Conservation (phyloP, 2,888 invertebrate genomes). For the Pachydiplax longipennis region DNA sequence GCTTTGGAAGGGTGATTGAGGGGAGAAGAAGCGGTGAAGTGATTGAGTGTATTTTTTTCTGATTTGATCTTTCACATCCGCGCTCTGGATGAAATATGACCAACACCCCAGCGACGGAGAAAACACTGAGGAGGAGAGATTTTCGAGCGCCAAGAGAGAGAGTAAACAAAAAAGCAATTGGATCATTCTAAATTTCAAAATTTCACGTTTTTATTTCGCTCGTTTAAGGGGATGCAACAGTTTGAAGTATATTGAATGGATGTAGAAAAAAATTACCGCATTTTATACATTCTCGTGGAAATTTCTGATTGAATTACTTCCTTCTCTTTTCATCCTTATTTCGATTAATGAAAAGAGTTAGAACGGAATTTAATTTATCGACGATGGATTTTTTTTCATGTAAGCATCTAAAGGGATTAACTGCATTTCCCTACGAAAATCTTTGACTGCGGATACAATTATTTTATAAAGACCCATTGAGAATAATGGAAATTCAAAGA, state of each 20-base stretch:
- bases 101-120: neutral
- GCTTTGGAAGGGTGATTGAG: neutral
- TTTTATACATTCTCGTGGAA: neutral
- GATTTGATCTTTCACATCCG: constrained; percentile 38
- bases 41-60: constrained; percentile 35
- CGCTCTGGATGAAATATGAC: constrained; percentile 29
- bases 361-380: too few species aligned
- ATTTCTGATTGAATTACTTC: neutral
- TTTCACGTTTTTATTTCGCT: too few species aligned
- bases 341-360: neutral
- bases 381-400: too few species aligned
- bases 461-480: too few species aligned
- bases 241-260: neutral
- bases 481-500: too few species aligned
- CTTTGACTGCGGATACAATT: too few species aligned
- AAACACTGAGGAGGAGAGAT: neutral
- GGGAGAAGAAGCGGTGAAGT: constrained; percentile 11
- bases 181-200: too few species aligned
- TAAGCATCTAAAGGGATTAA: too few species aligned
- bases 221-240: too few species aligned
- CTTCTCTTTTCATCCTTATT: neutral
- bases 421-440: too few species aligned
- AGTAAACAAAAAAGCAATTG: neutral
- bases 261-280: too few species aligned
- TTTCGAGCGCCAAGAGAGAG: neutral